phyloP scores from a whole-genome alignment of 2,888 invertebrate genomes.

The Phyllotreta cruciferae region DNA sequence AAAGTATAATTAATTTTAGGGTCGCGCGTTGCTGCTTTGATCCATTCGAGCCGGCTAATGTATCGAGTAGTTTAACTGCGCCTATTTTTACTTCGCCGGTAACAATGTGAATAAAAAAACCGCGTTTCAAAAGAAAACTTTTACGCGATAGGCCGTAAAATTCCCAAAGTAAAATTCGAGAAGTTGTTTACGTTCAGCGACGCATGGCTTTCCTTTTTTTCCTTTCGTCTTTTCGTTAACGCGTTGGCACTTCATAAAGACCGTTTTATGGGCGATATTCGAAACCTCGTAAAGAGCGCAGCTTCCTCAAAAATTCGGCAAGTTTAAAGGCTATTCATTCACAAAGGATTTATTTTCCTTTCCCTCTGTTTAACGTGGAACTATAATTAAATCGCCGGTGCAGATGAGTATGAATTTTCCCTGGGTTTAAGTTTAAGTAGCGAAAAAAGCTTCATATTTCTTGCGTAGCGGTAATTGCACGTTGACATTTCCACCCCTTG shows the following conservation, averaged over 20 bases:
- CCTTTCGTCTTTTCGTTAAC: conserved; percentile 11
- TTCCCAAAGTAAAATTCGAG: conserved; percentile 22
- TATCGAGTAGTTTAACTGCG: too few species aligned
- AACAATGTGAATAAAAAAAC: neutral
- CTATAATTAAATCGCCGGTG: neutral
- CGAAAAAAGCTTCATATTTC: conserved; percentile 24
- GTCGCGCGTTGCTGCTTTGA: too few species aligned
- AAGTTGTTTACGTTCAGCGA: conserved; percentile 17
- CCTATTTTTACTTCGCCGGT: neutral
- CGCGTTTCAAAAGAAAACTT: conserved; percentile 19
- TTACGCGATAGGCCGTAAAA: conserved; percentile 18
- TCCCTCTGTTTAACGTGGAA: neutral
- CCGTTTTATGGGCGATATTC: conserved; percentile 13
- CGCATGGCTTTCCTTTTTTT: conserved; percentile 2
- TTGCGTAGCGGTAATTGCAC: conserved; percentile 17
- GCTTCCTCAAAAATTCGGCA: too few species aligned
- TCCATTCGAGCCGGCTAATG: too few species aligned
- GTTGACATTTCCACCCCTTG: conserved; percentile 30
- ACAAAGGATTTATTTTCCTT: conserved; percentile 3
- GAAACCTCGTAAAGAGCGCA: neutral
- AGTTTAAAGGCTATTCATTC: neutral
- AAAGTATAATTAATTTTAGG: too few species aligned
- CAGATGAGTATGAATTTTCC: neutral
- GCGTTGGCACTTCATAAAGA: conserved; percentile 17
- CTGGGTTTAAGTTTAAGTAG: conserved; percentile 8